phyloP scores from a whole-genome alignment of 2,888 invertebrate species.

The Phrixothrix hirtus region DNA sequence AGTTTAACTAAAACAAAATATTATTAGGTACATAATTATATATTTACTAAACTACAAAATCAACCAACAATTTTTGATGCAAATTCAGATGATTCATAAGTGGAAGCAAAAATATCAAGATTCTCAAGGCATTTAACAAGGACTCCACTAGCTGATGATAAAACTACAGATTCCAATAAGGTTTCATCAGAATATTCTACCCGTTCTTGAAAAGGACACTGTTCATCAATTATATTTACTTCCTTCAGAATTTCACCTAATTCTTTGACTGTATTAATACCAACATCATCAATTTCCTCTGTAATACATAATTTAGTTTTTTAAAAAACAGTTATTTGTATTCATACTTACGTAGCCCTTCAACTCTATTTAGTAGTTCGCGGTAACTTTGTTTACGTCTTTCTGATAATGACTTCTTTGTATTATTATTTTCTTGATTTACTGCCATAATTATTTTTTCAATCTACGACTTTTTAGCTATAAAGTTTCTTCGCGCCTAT shows the following conservation, averaged over 20 bases:
- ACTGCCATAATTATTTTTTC: constrained; percentile 4
- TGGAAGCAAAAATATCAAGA: constrained; percentile 53
- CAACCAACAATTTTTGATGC: constrained; percentile 57
- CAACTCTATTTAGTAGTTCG: constrained; percentile 41
- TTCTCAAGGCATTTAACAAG: constrained; percentile 48
- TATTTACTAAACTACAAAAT: neutral
- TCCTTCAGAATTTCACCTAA: constrained; percentile 44
- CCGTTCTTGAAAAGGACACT: constrained; percentile 43
- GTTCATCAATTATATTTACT: constrained; percentile 42
- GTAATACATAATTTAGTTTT: constrained; percentile 18
- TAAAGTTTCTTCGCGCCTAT: neutral
- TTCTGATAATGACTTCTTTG: constrained; percentile 16
- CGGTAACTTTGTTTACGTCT: constrained; percentile 38
- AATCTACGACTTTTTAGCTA: neutral
- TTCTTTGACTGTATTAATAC: constrained; percentile 40
- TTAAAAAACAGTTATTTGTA: neutral
- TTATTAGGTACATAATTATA: neutral
- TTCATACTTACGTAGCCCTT: constrained; percentile 40
- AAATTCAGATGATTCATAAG: constrained; percentile 59
- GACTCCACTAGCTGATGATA: constrained; percentile 47
- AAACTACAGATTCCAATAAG: constrained; percentile 46
- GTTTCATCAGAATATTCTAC: constrained; percentile 50
- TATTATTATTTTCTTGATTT: constrained; percentile 26
- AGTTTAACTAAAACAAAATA: constrained; percentile 7
- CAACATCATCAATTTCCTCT: constrained; percentile 40